Percentiles rank a stretch among this genome's conserved stretches.
Conservation (phyloP, 2,113 vertebrate genomes). For the Myiagra hebetior region DNA sequence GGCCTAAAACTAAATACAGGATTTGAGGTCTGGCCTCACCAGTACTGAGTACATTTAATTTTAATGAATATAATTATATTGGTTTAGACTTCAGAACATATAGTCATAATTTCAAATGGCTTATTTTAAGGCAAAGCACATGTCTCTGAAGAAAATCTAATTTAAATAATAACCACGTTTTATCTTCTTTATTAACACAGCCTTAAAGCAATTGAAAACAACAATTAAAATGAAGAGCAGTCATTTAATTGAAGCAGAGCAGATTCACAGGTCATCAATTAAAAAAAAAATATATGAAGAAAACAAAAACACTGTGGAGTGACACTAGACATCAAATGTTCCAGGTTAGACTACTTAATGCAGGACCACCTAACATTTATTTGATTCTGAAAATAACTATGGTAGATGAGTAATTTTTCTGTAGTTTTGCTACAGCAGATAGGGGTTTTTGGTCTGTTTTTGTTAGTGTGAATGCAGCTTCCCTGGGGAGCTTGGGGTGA, state of each 20-base stretch:
- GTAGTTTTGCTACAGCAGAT: neutral
- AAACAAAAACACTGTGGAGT: neutral
- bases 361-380: slow-evolving; percentile 25
- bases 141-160: neutral
- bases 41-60: neutral
- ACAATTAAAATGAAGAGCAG: neutral
- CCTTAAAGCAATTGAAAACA: neutral
- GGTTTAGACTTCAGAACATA: neutral
- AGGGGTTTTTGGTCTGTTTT: neutral
- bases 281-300: neutral
- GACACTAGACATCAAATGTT: neutral
- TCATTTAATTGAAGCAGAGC: neutral
- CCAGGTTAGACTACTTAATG: slow-evolving; percentile 7
- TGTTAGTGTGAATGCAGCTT: neutral
- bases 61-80: neutral
- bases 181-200: neutral
- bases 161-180: neutral
- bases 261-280: neutral
- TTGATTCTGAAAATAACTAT: slow-evolving; percentile 35
- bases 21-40: accelerated
- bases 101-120: neutral
- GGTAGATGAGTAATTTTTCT: neutral
- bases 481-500: neutral
- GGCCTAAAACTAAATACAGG: neutral
- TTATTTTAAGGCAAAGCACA: neutral